Base-by-base conservation (phyloP, 2,113 vertebrate genomes). In the Corythaixoides concolor region DNA sequence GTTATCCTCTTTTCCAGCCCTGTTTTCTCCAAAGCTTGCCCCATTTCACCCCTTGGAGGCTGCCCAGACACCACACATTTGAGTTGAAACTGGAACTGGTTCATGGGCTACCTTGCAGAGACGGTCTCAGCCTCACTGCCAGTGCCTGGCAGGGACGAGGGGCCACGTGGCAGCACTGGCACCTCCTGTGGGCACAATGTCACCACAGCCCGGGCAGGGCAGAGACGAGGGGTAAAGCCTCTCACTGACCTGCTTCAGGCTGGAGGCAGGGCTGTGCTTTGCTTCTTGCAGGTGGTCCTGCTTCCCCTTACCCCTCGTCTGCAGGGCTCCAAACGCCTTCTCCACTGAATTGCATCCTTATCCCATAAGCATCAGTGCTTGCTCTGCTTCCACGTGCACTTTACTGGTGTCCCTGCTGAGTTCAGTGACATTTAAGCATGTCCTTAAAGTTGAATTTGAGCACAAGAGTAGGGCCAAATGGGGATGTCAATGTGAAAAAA, bases 51-150 rank as follows among this genome's bases (percentile, higher is more conserved):
- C 19, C 13, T 41, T 33, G 37, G 22, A 78, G 39, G 24, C 27
- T 64, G 37, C 28, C 41, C n/a, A 69, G 47, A 30, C 37, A 33
- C 20, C 4, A 3, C 32, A 28, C 11, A 37, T 76, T 55, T 59
- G 22, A 56, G 35, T 21, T 72, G 23, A 74, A 81, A 30, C 16
- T 21, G 24, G 37, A 74, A 9, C n/a, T 64, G 20, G 9, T 75
- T 70, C 7, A 0, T 3, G 6, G 0, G 0, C n/a, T 83, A 37
- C 6, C 37, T 76, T 3, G 1, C 63, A 35, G 53, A 41, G 30
- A 35, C 0, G 1, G 12, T 41, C 0, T 0, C 56, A 82, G 50
- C 15, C 9, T 22, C 1, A 3, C 47, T 66, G 45, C 22, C 2
- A 1, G 24, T 35, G 56, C 68, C 28, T 39, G 35, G 50, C 39